These are phyloP conservation scores for Ypsolopha sequella DNA, from an alignment of 2,888 invertebrate genomes.

Conservation along the genomic window DNA sequence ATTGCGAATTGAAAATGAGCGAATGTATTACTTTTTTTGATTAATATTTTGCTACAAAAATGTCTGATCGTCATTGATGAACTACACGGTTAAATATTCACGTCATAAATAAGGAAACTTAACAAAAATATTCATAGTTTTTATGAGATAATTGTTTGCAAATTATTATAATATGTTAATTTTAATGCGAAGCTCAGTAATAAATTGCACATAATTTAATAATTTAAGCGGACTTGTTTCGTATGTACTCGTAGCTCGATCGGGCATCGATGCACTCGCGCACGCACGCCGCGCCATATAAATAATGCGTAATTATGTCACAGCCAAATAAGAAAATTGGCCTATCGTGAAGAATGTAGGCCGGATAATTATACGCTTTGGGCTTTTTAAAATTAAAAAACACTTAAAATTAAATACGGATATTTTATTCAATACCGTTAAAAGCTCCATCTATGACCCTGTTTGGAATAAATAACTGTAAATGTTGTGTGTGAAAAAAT, in stretches of 20 bases:
- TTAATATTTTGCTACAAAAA: no score
- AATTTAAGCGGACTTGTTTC: neutral
- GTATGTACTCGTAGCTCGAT: slow-evolving; percentile 18
- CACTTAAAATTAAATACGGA: neutral
- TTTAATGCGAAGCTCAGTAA: slow-evolving; percentile 39
- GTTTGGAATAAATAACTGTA: no score
- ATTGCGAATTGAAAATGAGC: no score
- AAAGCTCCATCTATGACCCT: no score
- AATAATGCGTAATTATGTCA: slow-evolving; percentile 17
- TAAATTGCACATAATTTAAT: slow-evolving; percentile 53
- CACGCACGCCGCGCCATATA: slow-evolving; percentile 30
- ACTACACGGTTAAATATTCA: neutral
- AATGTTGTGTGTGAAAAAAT: no score
- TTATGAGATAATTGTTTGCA: slow-evolving; percentile 50
- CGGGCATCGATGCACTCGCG: slow-evolving; percentile 14
- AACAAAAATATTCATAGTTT: slow-evolving; percentile 18
- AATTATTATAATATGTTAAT: slow-evolving; percentile 46
- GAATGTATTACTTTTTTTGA: no score
- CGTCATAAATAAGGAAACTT: neutral
- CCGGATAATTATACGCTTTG: no score
- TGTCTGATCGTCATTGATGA: no score
- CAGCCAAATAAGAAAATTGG: neutral
- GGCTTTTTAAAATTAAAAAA: neutral
- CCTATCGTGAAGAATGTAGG: no score
- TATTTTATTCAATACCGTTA: no score